Base-by-base conservation (phyloP, 2,113 vertebrate species). In the Pantherophis guttatus region DNA sequence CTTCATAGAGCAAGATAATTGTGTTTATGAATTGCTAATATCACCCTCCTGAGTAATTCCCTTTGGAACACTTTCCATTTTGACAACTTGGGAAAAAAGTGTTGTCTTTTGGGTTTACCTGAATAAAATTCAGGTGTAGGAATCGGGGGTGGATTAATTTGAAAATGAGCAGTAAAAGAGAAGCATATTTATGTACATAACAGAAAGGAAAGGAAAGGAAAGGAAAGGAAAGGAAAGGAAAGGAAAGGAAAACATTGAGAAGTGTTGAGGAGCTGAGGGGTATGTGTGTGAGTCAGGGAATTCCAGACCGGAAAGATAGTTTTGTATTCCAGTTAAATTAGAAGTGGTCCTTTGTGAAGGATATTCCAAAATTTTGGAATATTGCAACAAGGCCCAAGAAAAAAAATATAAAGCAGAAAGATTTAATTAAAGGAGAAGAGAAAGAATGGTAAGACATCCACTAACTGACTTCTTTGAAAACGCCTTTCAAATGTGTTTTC, bases 21-120 rank as follows among this genome's bases (percentile, higher is more conserved):
- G 44, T 81, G 26, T 93, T 90, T 85, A 86, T 85, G 54, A 29
- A 59, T 52, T 39, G 88, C 58, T 93, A 93, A 93, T 86, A 90
- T 86, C 54, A 90, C 55, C 52, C 44, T n/a, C 29, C 24, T 90
- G 54, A 55, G 44, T 88, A 90, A 93, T 93, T 89, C 39, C 7
- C 4, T 33, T 21, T 58, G 26, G 24, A 55, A 3, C 44, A 52
- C 70, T 21, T 52, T 70, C 53, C 26, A 75, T 65, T 24, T 92
- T 52, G 29, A 48, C 12, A 89, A 44, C 44, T 52, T 54, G 44
- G 33, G 86, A 53, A 11, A 11, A 29, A 11, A 8, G 19, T 52
- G 12, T 29, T 58, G 57, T 89, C 10, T 75, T 93, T 50, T 11
- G 48, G 9, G 15, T 59, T 50, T 29, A 21, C 24, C 81, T 85